phyloP scores from a whole-genome alignment of 2,797 vertebrate species.

The Arremon brunneinucha region DNA sequence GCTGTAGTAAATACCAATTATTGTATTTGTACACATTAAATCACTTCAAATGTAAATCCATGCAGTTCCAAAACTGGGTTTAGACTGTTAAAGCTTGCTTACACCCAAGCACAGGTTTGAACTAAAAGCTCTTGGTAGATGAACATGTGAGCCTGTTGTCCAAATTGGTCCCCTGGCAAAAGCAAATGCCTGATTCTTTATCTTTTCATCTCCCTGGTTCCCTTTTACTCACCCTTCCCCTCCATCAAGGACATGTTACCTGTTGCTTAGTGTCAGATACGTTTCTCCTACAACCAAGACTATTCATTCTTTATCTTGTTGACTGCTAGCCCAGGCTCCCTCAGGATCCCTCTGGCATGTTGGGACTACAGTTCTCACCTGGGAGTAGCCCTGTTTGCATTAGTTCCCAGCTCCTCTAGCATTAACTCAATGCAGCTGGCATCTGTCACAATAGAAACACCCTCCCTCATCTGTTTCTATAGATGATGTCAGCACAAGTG shows the following conservation, averaged over 20 bases:
- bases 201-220: conserved; percentile 81
- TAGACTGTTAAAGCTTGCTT: conserved; percentile 65
- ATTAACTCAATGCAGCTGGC: conserved; percentile 88
- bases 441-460: conserved; percentile 86
- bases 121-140: background rate
- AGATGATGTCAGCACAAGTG: conserved; percentile 85
- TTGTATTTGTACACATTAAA: conserved; percentile 71
- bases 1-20: conserved; percentile 77
- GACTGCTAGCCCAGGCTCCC: conserved; percentile 60
- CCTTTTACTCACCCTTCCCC: conserved; percentile 67
- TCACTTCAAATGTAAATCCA: conserved; percentile 73
- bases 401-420: conserved; percentile 78
- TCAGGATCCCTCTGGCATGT: conserved; percentile 75
- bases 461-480: conserved; percentile 83
- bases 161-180: conserved; percentile 32
- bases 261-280: conserved; percentile 74
- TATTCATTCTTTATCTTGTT: conserved; percentile 68
- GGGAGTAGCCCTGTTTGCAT: conserved; percentile 75
- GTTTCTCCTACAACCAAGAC: conserved; percentile 68
- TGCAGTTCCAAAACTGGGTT: conserved; percentile 72
- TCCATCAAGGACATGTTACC: conserved; percentile 75
- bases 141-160: background rate
- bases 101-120: conserved; percentile 54
- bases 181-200: conserved; percentile 83
- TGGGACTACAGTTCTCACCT: conserved; percentile 68